These are phyloP conservation scores for Nudaria mundana DNA, from an alignment of 2,888 invertebrate species.

Conservation along the genomic window DNA sequence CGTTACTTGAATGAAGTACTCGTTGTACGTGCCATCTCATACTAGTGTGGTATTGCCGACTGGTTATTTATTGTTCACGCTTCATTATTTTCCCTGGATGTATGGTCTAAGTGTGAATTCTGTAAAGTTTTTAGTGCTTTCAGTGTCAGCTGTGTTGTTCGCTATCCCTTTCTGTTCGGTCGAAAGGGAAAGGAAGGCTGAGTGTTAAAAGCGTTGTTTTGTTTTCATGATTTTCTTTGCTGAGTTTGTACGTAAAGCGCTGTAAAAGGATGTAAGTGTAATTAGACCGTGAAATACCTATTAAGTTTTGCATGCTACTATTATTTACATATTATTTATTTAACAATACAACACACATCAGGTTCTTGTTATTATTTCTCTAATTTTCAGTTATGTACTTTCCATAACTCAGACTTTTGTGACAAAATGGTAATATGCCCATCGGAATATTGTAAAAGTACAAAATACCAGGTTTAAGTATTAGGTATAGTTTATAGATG, in stretches of 20 bases:
- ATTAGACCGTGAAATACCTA: slow-evolving; percentile 19
- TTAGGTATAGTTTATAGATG: too few relatives aligned
- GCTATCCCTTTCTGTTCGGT: slow-evolving; percentile 60
- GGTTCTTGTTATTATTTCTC: too few relatives aligned
- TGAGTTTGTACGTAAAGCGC: slow-evolving; percentile 53
- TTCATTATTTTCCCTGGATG: slow-evolving; percentile 42
- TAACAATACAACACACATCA: too few relatives aligned
- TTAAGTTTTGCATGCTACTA: slow-evolving; percentile 13
- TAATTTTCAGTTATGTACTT: too few relatives aligned
- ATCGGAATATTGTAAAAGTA: too few relatives aligned
- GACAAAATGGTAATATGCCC: too few relatives aligned
- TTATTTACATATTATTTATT: too few relatives aligned
- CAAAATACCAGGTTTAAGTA: too few relatives aligned
- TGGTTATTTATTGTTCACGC: slow-evolving; percentile 40
- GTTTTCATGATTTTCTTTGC: slow-evolving; percentile 69
- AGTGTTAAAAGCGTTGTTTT: slow-evolving; percentile 62
- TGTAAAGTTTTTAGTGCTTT: slow-evolving; percentile 75
- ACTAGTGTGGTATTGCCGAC: slow-evolving; percentile 42
- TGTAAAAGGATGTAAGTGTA: slow-evolving; percentile 65
- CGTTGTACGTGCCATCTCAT: slow-evolving; percentile 38
- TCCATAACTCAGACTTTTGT: too few relatives aligned
- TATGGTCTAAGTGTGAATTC: slow-evolving; percentile 54
- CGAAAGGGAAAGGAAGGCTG: slow-evolving; percentile 71
- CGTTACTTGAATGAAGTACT: slow-evolving; percentile 40
- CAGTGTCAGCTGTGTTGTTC: slow-evolving; percentile 68